phyloP scores from a whole-genome alignment of 1,140 invertebrate species.

The Amyelois transitella region DNA sequence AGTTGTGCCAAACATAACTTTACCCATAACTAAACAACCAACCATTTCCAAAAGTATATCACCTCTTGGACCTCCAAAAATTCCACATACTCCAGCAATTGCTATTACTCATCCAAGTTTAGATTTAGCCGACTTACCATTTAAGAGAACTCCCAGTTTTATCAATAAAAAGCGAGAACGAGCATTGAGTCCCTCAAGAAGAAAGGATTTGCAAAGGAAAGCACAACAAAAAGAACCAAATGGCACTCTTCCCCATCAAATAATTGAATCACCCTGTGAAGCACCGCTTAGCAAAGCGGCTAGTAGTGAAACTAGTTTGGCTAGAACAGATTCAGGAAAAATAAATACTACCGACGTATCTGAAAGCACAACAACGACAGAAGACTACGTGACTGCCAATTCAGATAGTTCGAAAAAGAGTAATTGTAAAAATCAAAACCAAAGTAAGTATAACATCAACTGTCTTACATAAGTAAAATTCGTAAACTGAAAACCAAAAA shows the following conservation, averaged over 20 bases:
- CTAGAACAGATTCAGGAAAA: slow-evolving; percentile 82
- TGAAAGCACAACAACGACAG: slow-evolving; percentile 88
- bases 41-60: slow-evolving; percentile 56
- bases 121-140: slow-evolving; percentile 62
- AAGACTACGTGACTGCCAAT: slow-evolving; percentile 92
- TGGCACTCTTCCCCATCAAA: slow-evolving; percentile 54
- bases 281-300: slow-evolving; percentile 43
- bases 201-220: slow-evolving; percentile 68
- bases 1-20: slow-evolving; percentile 53
- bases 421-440: slow-evolving; percentile 57
- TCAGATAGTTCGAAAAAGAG: slow-evolving; percentile 81
- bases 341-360: slow-evolving; percentile 85
- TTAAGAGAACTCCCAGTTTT: slow-evolving; percentile 67
- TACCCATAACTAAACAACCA: slow-evolving; percentile 71
- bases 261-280: slow-evolving; percentile 53
- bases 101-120: slow-evolving; percentile 70
- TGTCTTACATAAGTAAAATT: neutral
- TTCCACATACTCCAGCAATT: slow-evolving; percentile 65
- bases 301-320: slow-evolving; percentile 65
- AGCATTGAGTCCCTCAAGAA: slow-evolving; percentile 68
- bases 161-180: slow-evolving; percentile 71
- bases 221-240: slow-evolving; percentile 64
- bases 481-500: too few relatives aligned
- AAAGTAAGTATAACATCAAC: slow-evolving; percentile 40
- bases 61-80: slow-evolving; percentile 42